Conservation (phyloP, 2,113 vertebrate species). For the Daphoenositta chrysoptera region DNA sequence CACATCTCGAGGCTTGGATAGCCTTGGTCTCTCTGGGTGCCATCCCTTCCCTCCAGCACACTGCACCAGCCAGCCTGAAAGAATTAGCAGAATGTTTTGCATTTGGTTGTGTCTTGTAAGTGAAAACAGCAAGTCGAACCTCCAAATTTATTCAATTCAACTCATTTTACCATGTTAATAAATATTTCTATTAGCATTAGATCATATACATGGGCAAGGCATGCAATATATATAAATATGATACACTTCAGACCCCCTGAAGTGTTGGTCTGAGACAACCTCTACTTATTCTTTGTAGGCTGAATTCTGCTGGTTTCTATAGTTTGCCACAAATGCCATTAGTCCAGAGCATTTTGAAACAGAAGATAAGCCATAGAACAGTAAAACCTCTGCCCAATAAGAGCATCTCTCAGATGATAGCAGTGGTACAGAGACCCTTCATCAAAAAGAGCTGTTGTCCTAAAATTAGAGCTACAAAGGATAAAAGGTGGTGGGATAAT, state of each 20-base stretch:
- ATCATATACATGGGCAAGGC: not conserved
- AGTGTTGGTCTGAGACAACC: rapidly evolving
- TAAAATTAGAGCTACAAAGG: not conserved
- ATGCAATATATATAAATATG: not conserved
- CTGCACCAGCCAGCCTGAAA: not conserved
- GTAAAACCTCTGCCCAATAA: not conserved
- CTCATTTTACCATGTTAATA: not conserved
- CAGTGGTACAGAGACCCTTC: not conserved
- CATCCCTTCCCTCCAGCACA: not conserved
- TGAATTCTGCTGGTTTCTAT: not conserved
- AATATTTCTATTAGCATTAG: not conserved
- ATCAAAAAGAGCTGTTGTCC: not conserved
- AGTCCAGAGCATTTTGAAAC: not conserved
- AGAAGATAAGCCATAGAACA: not conserved
- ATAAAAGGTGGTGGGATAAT: not conserved
- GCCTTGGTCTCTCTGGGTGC: not conserved
- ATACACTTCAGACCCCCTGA: not conserved
- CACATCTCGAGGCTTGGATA: too few species aligned
- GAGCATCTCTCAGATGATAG: not conserved
- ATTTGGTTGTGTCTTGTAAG: not conserved
- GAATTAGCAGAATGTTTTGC: not conserved
- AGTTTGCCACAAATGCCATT: not conserved
- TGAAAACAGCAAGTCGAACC: not conserved
- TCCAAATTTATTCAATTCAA: not conserved
- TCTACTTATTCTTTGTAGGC: not conserved